Evolutionary conservation across 2,888 invertebrate species (phyloP).

Genomic region (Cheilosia vulpina): DNA sequence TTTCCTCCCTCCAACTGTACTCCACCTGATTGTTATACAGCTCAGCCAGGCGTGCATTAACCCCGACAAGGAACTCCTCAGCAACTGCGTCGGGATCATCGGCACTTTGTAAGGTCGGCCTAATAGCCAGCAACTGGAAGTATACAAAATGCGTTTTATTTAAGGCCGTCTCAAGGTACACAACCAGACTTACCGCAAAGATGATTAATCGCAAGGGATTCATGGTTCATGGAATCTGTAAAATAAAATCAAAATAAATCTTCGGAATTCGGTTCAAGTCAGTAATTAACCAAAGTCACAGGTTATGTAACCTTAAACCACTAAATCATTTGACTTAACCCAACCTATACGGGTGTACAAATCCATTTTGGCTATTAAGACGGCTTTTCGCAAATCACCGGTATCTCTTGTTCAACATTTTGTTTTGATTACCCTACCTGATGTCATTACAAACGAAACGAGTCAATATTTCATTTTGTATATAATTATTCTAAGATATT

Average conservation of each 20-base stretch:
- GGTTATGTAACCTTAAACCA: constrained; percentile 27
- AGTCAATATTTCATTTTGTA: constrained; percentile 22
- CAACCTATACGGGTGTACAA: not conserved
- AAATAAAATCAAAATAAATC: constrained; percentile 12
- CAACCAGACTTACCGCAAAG: constrained; percentile 32
- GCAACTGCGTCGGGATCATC: constrained; percentile 69
- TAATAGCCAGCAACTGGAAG: constrained; percentile 25
- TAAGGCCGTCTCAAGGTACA: no score
- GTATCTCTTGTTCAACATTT: not conserved
- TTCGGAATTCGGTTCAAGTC: not conserved
- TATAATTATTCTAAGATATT: constrained; percentile 49
- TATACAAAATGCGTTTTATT: not conserved
- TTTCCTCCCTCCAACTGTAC: constrained; percentile 79
- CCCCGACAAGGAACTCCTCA: constrained; percentile 76
- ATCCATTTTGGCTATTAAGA: not conserved
- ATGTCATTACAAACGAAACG: constrained; percentile 31
- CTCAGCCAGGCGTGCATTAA: constrained; percentile 78
- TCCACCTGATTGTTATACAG: constrained; percentile 79
- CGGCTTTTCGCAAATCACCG: constrained; percentile 4
- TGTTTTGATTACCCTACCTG: constrained; percentile 38
- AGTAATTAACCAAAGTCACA: not conserved
- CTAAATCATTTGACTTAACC: not conserved
- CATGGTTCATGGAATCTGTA: constrained; percentile 58
- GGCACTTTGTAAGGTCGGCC: constrained; percentile 21
- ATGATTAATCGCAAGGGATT: constrained; percentile 38